Base-by-base conservation (phyloP, 2,797 vertebrate species). In the Sebastes ruberrimus region DNA sequence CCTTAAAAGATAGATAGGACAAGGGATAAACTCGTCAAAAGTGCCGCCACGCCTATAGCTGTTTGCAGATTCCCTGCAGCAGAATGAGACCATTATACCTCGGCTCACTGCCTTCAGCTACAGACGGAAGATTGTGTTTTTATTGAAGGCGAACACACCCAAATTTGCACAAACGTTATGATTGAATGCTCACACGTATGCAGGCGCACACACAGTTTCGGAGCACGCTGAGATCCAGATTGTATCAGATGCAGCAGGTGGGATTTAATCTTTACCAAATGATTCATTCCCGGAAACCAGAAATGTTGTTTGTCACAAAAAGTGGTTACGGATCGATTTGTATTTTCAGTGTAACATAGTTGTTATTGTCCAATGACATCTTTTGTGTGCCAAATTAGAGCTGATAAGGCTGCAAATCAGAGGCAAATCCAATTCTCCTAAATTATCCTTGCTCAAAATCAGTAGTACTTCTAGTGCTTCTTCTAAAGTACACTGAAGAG, bases 91-190 rank as follows among this genome's bases (percentile, higher is more conserved):
- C 46, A n/a, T 53, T 71, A 61, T 8, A 28, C n/a, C 46, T 25
- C 2, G 13, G 46, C 33, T 73, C 38, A 28, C 8, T 76, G 65
- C 7, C 5, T 61, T 78, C 25, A 69, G 61, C 60, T 52, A 1
- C 28, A 66, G 60, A 46, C 1, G 3, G 25, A 55, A 23, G 22
- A 64, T 27, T 59, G 68, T 55, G 38, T 64, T 69, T 35, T 75
- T 46, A 60, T 55, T 53, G 14, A 63, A 55, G 63, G 10, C 2
- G 20, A 11, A 84, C 79, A 83, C 81, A 73, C 81, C 67, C 64
- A 69, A 11, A 74, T 70, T 28, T 76, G 62, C 25, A 56, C 33
- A 65, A 61, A 71, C 2, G 3, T 22, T 16, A 66, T 66, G 49
- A 25, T 27, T 71, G 67, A 59, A 35, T 69, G 53, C 63, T 74